phyloP scores from a whole-genome alignment of 2,113 vertebrate genomes.

The Apteryx mantelli region DNA sequence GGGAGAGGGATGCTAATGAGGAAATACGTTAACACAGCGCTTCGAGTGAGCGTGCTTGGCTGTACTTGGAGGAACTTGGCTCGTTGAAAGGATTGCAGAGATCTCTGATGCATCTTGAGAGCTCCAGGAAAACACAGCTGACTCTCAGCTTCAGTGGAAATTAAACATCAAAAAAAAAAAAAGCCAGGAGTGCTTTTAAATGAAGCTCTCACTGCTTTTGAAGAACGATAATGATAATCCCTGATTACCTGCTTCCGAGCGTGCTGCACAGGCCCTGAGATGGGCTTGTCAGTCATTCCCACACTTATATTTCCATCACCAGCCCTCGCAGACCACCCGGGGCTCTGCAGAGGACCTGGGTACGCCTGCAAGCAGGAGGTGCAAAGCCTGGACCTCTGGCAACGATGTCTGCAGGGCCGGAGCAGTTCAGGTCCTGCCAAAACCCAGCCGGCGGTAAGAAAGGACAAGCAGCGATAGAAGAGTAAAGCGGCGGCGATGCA shows the following conservation, averaged over 20 bases:
- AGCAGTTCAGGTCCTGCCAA: neutral
- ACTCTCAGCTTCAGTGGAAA: neutral
- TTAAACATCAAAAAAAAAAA: neutral
- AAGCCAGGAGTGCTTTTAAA: neutral
- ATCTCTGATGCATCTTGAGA: neutral
- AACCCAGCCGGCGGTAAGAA: neutral
- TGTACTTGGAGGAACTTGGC: neutral
- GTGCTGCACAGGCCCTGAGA: neutral
- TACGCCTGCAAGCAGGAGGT: neutral
- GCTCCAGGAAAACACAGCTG: neutral
- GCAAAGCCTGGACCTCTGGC: neutral
- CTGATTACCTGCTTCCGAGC: neutral
- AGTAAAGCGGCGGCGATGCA: neutral
- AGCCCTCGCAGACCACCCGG: neutral
- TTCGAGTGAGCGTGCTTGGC: neutral
- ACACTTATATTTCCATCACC: neutral
- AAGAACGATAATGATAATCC: neutral
- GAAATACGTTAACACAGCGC: neutral
- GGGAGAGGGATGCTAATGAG: neutral
- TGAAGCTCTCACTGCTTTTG: neutral
- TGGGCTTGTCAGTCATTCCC: neutral
- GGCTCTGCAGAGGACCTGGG: neutral
- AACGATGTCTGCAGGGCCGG: neutral
- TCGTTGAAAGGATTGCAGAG: neutral
- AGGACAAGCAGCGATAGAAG: neutral